Conservation (phyloP, 2,113 vertebrate genomes). For the Lepidothrix coronata region DNA sequence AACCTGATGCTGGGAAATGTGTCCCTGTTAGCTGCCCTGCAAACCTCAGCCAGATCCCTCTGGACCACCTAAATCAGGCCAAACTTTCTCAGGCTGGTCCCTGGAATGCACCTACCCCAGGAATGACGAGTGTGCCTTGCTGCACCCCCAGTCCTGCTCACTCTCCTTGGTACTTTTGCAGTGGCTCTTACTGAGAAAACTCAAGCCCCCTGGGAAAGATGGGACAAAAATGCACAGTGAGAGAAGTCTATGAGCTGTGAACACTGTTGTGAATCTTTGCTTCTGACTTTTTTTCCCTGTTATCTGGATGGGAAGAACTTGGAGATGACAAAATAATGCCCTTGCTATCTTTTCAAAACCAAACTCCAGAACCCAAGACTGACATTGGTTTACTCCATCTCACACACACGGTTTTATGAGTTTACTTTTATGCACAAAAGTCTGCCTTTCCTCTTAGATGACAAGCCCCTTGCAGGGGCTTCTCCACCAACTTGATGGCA, state of each 20-base stretch:
- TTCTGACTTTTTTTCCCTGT: neutral
- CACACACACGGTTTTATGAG: neutral
- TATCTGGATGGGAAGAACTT: neutral
- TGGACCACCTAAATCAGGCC: neutral
- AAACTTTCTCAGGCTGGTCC: neutral
- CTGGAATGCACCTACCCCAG: neutral
- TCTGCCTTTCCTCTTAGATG: neutral
- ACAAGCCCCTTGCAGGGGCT: neutral
- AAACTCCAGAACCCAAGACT: neutral
- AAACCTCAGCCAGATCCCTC: neutral
- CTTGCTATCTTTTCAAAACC: neutral
- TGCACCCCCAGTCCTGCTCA: neutral
- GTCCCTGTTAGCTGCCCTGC: neutral
- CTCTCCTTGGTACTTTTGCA: neutral
- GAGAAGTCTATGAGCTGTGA: neutral
- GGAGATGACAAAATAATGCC: neutral
- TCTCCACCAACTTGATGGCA: neutral
- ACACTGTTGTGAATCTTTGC: neutral
- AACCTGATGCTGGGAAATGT: conserved; percentile 37
- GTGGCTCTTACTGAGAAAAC: neutral
- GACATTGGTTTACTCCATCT: neutral
- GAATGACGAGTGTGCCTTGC: neutral
- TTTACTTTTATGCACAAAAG: neutral
- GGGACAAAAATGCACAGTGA: neutral
- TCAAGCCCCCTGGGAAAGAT: neutral